Evolutionary conservation across 2,113 vertebrate species (phyloP).

Genomic region (Strix uralensis): DNA sequence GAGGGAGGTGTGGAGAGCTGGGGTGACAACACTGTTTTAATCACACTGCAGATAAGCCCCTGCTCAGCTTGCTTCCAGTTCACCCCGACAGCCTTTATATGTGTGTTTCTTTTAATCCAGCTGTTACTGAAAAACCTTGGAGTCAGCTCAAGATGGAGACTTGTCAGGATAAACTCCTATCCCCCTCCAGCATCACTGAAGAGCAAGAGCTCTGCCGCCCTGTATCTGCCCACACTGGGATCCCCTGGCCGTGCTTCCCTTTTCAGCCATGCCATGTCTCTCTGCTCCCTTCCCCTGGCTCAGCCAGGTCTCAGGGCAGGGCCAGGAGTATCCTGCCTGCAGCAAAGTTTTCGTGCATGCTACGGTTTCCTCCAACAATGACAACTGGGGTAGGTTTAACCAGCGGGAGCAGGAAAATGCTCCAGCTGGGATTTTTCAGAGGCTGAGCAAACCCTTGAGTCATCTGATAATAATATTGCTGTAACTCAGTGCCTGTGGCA

Average conservation of each 20-base stretch:
- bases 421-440: not conserved
- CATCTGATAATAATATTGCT: not conserved
- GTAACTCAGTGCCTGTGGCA: not conserved
- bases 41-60: not conserved
- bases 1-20: not conserved
- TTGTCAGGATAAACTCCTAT: not conserved
- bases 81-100: not conserved
- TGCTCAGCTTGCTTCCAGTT: not conserved
- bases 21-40: not conserved
- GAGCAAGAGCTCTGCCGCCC: not conserved
- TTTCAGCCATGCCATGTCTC: not conserved
- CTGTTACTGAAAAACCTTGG: not conserved
- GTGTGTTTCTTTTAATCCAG: not conserved
- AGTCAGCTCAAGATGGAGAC: not conserved
- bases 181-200: not conserved
- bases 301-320: not conserved
- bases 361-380: not conserved
- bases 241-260: fast-evolving
- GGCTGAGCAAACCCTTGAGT: not conserved
- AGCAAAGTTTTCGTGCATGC: not conserved
- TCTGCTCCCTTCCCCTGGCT: not conserved
- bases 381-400: not conserved
- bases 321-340: not conserved
- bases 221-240: not conserved
- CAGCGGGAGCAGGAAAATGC: not conserved